Percentiles rank a stretch among this genome's conserved stretches.
Evolutionary conservation across 2,797 vertebrate genomes (phyloP).

Genomic region (Pseudopleuronectes americanus): DNA sequence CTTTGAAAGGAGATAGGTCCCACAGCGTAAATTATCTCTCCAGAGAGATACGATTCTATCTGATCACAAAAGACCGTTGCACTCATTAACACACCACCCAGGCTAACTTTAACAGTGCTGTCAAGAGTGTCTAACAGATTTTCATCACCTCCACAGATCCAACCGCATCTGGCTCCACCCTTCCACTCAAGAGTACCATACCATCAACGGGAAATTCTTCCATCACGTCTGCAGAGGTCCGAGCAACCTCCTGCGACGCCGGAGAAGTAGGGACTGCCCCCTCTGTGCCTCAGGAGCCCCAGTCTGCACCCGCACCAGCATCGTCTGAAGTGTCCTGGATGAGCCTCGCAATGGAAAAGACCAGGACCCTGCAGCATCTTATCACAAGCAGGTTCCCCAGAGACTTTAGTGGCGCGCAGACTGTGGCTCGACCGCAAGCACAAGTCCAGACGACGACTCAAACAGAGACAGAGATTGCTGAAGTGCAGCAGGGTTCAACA

Average conservation of each 20-base stretch:
- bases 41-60: conserved; percentile 41
- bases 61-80: conserved; percentile 58
- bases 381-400: conserved; percentile 77
- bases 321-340: conserved; percentile 88
- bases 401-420: conserved; percentile 75
- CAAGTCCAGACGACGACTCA: conserved; percentile 45
- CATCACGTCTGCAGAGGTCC: conserved; percentile 26
- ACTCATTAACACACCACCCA: conserved; percentile 46
- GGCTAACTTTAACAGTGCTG: conserved; percentile 34
- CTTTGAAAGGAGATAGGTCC: not conserved
- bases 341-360: conserved; percentile 89
- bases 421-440: conserved; percentile 54
- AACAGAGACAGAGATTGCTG: conserved; percentile 32
- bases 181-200: conserved; percentile 40
- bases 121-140: conserved; percentile 54
- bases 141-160: conserved; percentile 79
- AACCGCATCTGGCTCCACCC: conserved; percentile 30
- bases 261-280: conserved; percentile 37
- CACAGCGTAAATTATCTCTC: conserved; percentile 47
- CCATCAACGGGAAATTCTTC: conserved; percentile 5
- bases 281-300: conserved; percentile 43
- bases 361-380: conserved; percentile 85
- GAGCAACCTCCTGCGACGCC: conserved; percentile 5
- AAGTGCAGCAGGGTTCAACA: conserved; percentile 25
- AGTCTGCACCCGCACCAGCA: conserved; percentile 51